Evolutionary conservation across 2,113 vertebrate genomes (phyloP).

Genomic region (Sarotherodon lohbergeri): DNA sequence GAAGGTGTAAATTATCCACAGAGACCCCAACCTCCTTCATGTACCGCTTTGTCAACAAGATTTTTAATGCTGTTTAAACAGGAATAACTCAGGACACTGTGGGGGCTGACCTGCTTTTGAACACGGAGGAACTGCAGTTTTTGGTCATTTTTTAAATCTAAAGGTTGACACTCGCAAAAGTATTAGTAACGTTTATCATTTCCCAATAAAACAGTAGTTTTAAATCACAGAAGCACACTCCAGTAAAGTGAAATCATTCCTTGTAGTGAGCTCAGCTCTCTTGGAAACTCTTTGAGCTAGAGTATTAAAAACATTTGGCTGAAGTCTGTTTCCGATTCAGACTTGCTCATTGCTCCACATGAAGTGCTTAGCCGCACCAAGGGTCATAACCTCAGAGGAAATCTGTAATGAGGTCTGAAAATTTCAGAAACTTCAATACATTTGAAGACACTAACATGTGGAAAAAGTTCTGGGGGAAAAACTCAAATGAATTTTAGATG

Average conservation of each 20-base stretch:
- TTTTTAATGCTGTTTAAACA: neutral
- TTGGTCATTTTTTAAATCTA: neutral
- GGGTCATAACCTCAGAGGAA: neutral
- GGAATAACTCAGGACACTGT: fast-evolving
- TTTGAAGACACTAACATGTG: neutral
- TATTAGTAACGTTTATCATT: neutral
- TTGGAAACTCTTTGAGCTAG: neutral
- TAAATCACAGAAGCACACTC: neutral
- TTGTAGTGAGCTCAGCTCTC: neutral
- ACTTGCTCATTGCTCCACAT: neutral
- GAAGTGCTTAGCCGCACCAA: neutral
- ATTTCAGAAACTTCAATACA: neutral
- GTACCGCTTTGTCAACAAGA: too few relatives aligned
- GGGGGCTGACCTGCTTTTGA: neutral
- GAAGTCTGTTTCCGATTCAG: neutral
- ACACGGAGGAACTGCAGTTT: neutral
- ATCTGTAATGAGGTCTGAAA: neutral
- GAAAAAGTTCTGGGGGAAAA: neutral
- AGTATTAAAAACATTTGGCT: neutral
- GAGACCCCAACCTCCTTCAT: neutral
- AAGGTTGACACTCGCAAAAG: neutral
- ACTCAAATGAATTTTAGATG: neutral
- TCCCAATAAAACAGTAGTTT: neutral
- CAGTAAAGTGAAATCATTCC: neutral
- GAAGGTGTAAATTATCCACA: neutral